A percentile compares a stretch with the other conserved stretches of the same genome.
phyloP scores from a whole-genome alignment of 2,113 vertebrate genomes.

The Bagarius yarrelli region DNA sequence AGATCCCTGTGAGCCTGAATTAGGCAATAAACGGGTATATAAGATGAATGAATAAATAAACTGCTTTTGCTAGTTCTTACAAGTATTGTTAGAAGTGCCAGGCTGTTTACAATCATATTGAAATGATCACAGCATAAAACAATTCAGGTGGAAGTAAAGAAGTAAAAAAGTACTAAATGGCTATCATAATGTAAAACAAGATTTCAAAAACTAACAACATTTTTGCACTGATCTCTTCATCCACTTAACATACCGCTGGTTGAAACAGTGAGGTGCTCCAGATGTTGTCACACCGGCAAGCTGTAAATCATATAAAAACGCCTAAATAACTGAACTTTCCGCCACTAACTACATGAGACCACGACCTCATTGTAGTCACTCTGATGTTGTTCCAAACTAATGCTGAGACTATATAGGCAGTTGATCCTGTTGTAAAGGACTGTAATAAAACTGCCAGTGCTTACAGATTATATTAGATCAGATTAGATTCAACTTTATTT shows the following conservation, averaged over 20 bases:
- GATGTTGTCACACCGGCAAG: slow-evolving; percentile 37
- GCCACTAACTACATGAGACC: slow-evolving; percentile 22
- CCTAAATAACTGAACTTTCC: slow-evolving; percentile 2
- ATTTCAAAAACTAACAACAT: slow-evolving; percentile 44
- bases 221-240: slow-evolving; percentile 46
- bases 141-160: not conserved
- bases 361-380: slow-evolving; percentile 18
- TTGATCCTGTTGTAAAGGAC: not conserved
- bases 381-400: slow-evolving; percentile 34
- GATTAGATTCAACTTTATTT: no score
- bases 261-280: slow-evolving; percentile 42
- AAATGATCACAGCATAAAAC: not conserved
- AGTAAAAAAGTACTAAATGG: not conserved
- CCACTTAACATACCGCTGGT: slow-evolving; percentile 48
- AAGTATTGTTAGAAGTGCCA: not conserved
- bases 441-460: no score
- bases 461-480: no score
- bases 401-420: slow-evolving; percentile 2
- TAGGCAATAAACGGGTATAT: no score
- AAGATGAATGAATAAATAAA: no score
- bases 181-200: slow-evolving; percentile 16
- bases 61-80: not conserved
- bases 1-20: no score
- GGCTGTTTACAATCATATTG: not conserved
- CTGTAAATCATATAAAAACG: slow-evolving; percentile 45